Evolutionary conservation across 2,888 invertebrate species (phyloP).

Genomic region (Yponomeuta plumbellus): DNA sequence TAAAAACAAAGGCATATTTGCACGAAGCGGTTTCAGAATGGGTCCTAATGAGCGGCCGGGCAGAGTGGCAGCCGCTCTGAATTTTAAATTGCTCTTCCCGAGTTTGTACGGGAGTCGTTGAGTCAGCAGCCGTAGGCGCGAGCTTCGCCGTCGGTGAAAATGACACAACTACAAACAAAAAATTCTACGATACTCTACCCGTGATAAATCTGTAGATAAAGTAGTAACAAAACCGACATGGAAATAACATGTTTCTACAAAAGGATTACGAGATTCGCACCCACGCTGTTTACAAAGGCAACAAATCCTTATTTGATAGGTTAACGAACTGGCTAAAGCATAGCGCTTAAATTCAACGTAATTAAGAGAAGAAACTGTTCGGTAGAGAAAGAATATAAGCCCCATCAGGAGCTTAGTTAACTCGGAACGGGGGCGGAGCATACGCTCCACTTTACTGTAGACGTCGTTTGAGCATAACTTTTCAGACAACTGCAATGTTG

Average conservation of each 20-base stretch:
- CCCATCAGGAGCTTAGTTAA: conserved; percentile 1
- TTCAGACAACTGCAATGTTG: conserved; percentile 39
- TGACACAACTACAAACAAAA: background rate
- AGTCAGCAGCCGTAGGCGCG: conserved; percentile 37
- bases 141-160: background rate
- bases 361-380: conserved; percentile 3
- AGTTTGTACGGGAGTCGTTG: conserved; percentile 39
- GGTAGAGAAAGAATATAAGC: conserved; percentile 17
- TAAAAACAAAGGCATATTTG: conserved; percentile 19
- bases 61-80: conserved; percentile 53
- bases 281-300: background rate
- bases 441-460: conserved; percentile 17
- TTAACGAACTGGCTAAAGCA: background rate
- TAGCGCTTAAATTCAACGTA: background rate
- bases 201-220: background rate
- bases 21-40: conserved; percentile 27
- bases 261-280: background rate
- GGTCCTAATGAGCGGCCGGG: conserved; percentile 55
- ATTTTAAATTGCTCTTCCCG: conserved; percentile 65
- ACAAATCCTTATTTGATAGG: background rate
- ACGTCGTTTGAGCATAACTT: conserved; percentile 35
- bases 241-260: background rate
- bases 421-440: background rate
- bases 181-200: background rate
- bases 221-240: background rate